These are phyloP conservation scores for Pegoplata infirma DNA, from an alignment of 2,888 invertebrate species.

Conservation along the genomic window DNA sequence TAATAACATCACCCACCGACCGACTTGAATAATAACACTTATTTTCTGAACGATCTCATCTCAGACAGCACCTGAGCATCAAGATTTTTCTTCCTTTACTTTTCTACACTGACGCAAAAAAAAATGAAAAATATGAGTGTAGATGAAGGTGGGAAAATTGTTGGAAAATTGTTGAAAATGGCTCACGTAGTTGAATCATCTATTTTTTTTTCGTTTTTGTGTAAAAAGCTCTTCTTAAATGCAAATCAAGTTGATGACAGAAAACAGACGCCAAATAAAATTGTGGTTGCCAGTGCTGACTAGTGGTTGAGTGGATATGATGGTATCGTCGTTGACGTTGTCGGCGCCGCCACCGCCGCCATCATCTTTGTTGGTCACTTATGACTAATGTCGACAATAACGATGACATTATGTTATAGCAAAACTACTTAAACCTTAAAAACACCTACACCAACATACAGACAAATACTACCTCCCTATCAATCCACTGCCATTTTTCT, in stretches of 20 bases:
- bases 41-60: not conserved
- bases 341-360: conserved; percentile 1
- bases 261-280: conserved; percentile 48
- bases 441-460: conserved; percentile 9
- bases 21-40: not conserved
- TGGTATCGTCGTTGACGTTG: conserved; percentile 5
- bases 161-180: conserved; percentile 4
- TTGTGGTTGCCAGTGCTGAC: not conserved
- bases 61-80: conserved; percentile 33
- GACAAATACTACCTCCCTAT: not conserved
- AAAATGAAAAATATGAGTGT: not conserved
- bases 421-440: conserved; percentile 36
- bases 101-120: conserved; percentile 24
- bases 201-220: conserved; percentile 24
- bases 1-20: too few relatives aligned
- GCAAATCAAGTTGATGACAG: conserved; percentile 60
- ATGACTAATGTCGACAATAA: conserved; percentile 59
- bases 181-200: conserved; percentile 42
- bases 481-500: too few relatives aligned
- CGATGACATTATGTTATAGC: conserved; percentile 48
- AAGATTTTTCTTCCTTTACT: conserved; percentile 5
- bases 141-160: not conserved
- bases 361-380: conserved; percentile 54
- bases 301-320: conserved; percentile 10
- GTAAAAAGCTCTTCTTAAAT: conserved; percentile 52